Evolutionary conservation across 2,888 invertebrate species (phyloP).

Genomic region (Odontomyia ornata): DNA sequence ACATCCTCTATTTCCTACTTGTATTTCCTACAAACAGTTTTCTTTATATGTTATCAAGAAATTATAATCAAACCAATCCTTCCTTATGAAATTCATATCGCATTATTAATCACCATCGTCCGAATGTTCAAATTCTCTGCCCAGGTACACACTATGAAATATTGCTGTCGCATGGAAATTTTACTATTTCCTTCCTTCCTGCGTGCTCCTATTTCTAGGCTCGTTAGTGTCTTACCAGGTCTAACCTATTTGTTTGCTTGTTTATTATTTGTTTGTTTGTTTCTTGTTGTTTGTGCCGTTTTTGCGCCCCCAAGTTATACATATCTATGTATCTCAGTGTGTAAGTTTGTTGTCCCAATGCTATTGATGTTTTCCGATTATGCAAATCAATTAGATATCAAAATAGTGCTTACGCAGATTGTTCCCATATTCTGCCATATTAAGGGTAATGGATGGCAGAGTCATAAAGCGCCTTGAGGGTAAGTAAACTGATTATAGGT

Average conservation of each 20-base stretch:
- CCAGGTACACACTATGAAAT: slow-evolving; percentile 15
- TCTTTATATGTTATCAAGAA: no score
- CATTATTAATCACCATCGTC: slow-evolving; percentile 8
- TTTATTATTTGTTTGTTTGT: slow-evolving; percentile 14
- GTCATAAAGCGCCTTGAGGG: not conserved
- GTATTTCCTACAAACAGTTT: no score
- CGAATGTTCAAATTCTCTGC: not conserved
- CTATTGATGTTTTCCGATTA: slow-evolving; percentile 5
- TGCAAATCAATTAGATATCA: slow-evolving; percentile 30
- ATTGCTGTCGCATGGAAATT: not conserved
- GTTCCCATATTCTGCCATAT: not conserved
- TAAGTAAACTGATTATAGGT: slow-evolving; percentile 21
- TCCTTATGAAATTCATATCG: slow-evolving; percentile 6
- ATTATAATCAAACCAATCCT: not conserved
- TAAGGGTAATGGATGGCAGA: not conserved
- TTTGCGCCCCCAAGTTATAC: slow-evolving; percentile 3
- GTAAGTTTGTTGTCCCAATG: not conserved
- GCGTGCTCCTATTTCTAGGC: not conserved
- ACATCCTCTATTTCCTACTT: no score
- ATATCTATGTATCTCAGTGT: no score
- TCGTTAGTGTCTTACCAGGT: not conserved
- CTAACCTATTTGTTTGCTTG: slow-evolving; percentile 22
- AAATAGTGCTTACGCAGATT: slow-evolving; percentile 32
- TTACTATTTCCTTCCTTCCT: not conserved
- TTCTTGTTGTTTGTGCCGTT: not conserved